These are phyloP conservation scores for Egretta garzetta DNA, from an alignment of 2,113 vertebrate genomes.

Conservation along the genomic window DNA sequence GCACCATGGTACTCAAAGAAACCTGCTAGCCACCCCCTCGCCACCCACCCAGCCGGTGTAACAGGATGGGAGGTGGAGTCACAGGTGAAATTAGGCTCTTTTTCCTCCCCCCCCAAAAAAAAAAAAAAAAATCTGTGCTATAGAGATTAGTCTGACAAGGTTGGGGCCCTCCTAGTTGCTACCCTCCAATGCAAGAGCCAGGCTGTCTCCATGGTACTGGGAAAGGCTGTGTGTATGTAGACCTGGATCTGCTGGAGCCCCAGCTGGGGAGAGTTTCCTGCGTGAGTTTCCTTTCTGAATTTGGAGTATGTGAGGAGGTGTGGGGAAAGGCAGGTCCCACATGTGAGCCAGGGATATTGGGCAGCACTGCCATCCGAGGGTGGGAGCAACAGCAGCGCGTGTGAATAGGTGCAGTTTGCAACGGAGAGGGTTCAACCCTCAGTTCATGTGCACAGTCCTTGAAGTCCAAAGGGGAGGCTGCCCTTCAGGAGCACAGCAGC, in stretches of 20 bases:
- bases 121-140: neutral
- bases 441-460: neutral
- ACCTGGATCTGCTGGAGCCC: neutral
- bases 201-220: neutral
- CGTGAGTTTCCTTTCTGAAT: neutral
- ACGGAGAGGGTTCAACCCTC: neutral
- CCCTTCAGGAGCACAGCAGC: neutral
- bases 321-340: neutral
- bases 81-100: neutral
- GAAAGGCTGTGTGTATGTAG: neutral
- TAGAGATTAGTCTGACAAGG: neutral
- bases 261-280: neutral
- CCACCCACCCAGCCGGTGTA: accelerated
- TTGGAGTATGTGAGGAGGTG: neutral
- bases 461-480: neutral
- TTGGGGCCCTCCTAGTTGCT: neutral
- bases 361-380: neutral
- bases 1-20: neutral
- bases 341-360: neutral
- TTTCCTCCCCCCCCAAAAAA: too few relatives aligned
- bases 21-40: accelerated
- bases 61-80: neutral
- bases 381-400: neutral
- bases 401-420: neutral
- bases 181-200: neutral